Conservation (phyloP, 2,888 invertebrate genomes). For the Mycalesis mineus region DNA sequence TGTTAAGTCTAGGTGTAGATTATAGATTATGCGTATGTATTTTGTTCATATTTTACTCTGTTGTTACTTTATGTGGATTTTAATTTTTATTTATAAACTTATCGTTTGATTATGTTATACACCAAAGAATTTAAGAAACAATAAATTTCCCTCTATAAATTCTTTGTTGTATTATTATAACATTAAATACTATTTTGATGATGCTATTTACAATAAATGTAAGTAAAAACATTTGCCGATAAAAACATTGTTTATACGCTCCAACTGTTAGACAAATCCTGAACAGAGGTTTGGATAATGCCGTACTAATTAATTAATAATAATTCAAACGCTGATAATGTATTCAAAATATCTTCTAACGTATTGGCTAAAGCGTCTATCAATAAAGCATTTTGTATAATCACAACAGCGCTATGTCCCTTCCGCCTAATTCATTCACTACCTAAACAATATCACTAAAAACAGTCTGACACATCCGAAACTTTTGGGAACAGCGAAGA, state of each 20-base stretch:
- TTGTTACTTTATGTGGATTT: conserved; percentile 1
- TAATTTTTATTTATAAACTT: neutral
- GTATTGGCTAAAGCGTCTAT: conserved; percentile 73
- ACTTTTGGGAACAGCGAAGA: conserved; percentile 70
- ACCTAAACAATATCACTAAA: conserved; percentile 73
- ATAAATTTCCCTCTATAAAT: neutral
- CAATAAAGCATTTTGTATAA: conserved; percentile 75
- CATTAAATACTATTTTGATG: conserved; percentile 5
- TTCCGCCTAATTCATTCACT: conserved; percentile 64
- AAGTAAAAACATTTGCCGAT: conserved; percentile 52
- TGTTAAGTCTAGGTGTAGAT: conserved; percentile 26
- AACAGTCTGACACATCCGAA: conserved; percentile 76
- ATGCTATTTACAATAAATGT: conserved; percentile 45
- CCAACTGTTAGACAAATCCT: conserved; percentile 51
- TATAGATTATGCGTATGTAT: conserved; percentile 11
- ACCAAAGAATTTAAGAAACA: neutral
- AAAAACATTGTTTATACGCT: conserved; percentile 58
- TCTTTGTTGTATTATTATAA: conserved; percentile 12
- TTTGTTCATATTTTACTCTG: conserved; percentile 5
- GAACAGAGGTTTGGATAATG: conserved; percentile 47
- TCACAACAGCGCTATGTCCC: conserved; percentile 67
- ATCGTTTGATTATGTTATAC: neutral
- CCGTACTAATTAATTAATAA: conserved; percentile 40
- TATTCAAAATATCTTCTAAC: conserved; percentile 69
- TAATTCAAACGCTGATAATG: conserved; percentile 57